Evolutionary conservation across 2,888 invertebrate species (phyloP), one percentile per base, ranked within the genome.

Genomic region (Napeogenes sylphis): DNA sequence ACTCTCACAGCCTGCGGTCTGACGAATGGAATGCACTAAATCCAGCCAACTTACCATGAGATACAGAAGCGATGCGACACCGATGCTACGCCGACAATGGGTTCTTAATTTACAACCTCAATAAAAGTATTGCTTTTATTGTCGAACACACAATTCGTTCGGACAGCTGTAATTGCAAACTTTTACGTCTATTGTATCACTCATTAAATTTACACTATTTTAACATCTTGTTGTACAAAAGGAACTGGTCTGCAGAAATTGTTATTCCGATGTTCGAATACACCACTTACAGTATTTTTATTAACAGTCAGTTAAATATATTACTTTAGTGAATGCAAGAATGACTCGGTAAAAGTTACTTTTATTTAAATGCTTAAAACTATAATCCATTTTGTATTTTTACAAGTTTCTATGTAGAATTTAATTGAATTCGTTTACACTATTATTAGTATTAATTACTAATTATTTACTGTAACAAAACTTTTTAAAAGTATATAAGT

Each of bases 121-220:
- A 87, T 88, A 87, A 88, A 88, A 87, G 87, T 84, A 85, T 85
- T 84, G 83, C 83, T 83, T 85, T 87, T 88, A 87, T 88, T 84
- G 87, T 82, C 82, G 82, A 82, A 82, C 80, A 82, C 83, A 86
- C 87, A 85, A 86, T 85, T 87, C 88, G 86, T 81, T 81, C 79
- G 82, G 87, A 86, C 87, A 84, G 85, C 82, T 85, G 87, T 88
- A 88, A 88, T 89, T 87, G 87, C 86, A 75, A 83, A 80, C 83
- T 81, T 81, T 81, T 79, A 75, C 74, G 84, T 87, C 87, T 86
- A 84, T 86, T 83, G 83, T 83, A 78, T 82, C 77, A 78, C 83
- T 86, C 85, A 87, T 88, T 88, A 84, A 85, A 84, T 81, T 81
- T 76, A 76, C 76, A 78, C 81, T 80, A 79, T 82, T 85, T 83